These are phyloP conservation scores for Sprattus sprattus DNA, from an alignment of 2,113 vertebrate genomes.

Conservation along the genomic window DNA sequence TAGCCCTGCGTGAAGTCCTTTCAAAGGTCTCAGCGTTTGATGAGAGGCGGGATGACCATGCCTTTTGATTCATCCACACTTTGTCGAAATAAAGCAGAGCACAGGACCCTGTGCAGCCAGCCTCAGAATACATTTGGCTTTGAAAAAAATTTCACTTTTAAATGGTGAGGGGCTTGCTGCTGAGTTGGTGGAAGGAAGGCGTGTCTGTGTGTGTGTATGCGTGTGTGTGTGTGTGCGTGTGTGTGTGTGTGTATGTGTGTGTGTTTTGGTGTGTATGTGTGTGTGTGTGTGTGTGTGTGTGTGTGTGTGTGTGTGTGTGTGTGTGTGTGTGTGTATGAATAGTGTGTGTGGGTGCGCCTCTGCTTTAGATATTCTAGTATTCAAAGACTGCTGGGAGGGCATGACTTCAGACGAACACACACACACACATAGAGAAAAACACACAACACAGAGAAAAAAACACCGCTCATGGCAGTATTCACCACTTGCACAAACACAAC, in stretches of 20 bases:
- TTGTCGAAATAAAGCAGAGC: constrained; percentile 60
- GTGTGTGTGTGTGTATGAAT: background rate
- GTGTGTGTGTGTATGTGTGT: background rate
- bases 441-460: background rate
- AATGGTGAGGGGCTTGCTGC: constrained; percentile 22
- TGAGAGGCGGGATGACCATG: constrained; percentile 60
- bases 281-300: background rate
- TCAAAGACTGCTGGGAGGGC: background rate
- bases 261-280: background rate
- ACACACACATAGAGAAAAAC: background rate
- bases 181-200: constrained; percentile 10
- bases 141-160: constrained; percentile 41
- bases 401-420: background rate
- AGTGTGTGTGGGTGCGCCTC: background rate
- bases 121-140: constrained; percentile 51
- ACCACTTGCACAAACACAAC: background rate
- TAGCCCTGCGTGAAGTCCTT: constrained; percentile 61
- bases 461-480: background rate
- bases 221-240: background rate
- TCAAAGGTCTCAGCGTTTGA: constrained; percentile 59
- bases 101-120: constrained; percentile 26
- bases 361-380: background rate
- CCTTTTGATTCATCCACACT: constrained; percentile 56
- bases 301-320: background rate
- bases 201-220: background rate